phyloP scores from a whole-genome alignment of 2,888 invertebrate genomes.

The Carpatolechia fugitivella region DNA sequence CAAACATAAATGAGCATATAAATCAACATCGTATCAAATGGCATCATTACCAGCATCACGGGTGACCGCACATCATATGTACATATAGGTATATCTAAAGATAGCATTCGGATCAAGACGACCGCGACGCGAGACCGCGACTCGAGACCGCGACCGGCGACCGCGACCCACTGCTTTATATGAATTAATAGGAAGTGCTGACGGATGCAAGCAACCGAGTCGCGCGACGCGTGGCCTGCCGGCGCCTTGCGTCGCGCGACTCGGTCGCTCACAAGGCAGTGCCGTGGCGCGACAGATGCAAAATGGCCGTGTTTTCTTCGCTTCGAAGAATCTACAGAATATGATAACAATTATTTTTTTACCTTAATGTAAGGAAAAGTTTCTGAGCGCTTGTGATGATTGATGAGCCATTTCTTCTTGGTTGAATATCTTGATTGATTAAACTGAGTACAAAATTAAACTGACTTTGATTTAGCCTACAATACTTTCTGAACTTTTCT shows the following conservation, averaged over 20 bases:
- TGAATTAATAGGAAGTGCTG: too few species aligned
- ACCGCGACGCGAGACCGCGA: too few species aligned
- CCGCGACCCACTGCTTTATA: background rate
- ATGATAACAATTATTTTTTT: too few species aligned
- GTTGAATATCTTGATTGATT: too few species aligned
- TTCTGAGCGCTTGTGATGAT: too few species aligned
- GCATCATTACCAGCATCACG: conserved; percentile 19
- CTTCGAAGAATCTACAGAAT: too few species aligned
- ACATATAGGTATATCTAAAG: background rate
- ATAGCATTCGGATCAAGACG: background rate
- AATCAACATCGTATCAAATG: conserved; percentile 33
- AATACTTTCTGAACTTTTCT: background rate
- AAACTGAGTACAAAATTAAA: too few species aligned
- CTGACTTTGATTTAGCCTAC: background rate
- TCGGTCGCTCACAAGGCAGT: background rate
- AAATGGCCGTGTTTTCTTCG: background rate
- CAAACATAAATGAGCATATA: conserved; percentile 20
- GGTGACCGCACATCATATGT: conserved; percentile 40
- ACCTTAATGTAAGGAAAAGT: too few species aligned
- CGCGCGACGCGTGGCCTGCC: background rate
- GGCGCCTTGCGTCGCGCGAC: background rate
- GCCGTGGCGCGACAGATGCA: background rate
- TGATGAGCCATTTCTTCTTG: too few species aligned
- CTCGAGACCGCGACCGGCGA: background rate
- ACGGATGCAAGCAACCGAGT: background rate